phyloP scores from a whole-genome alignment of 2,797 vertebrate species.

The Girardinus metallicus region DNA sequence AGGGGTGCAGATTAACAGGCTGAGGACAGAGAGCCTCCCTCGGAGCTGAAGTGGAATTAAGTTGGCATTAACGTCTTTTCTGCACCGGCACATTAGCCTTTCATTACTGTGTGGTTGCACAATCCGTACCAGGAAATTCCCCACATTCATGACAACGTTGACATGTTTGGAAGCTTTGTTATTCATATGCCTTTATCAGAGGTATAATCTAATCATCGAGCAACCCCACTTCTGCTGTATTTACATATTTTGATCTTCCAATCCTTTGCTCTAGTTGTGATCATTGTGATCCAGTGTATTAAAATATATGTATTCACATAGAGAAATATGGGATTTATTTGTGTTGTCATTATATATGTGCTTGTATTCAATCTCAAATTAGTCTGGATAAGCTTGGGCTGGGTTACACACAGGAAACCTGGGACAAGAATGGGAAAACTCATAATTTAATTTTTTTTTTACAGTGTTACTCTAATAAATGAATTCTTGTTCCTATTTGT shows the following conservation, averaged over 20 bases:
- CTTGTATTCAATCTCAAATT: neutral
- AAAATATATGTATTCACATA: neutral
- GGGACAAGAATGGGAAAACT: neutral
- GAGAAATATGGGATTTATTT: neutral
- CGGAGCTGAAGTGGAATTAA: constrained; percentile 64
- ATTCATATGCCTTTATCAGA: constrained; percentile 58
- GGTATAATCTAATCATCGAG: constrained; percentile 33
- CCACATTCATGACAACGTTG: constrained; percentile 59
- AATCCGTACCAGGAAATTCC: constrained; percentile 55
- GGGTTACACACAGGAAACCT: neutral
- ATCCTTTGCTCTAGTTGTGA: neutral
- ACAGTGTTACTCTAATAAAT: neutral
- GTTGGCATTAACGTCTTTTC: constrained; percentile 62
- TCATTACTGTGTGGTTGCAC: constrained; percentile 64
- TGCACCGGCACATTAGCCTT: constrained; percentile 70
- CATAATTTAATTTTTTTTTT: neutral
- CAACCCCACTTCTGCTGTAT: constrained; percentile 21
- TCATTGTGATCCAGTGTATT: neutral
- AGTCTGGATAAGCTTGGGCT: neutral
- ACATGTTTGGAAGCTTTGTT: constrained; percentile 60
- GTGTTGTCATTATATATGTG: neutral
- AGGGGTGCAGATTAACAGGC: constrained; percentile 69
- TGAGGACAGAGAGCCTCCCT: constrained; percentile 52
- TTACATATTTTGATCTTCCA: neutral
- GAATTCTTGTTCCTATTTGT: neutral